Percentiles rank a stretch among this genome's conserved stretches.
Evolutionary conservation across 2,113 vertebrate species (phyloP).

Genomic region (Nothocercus julius): DNA sequence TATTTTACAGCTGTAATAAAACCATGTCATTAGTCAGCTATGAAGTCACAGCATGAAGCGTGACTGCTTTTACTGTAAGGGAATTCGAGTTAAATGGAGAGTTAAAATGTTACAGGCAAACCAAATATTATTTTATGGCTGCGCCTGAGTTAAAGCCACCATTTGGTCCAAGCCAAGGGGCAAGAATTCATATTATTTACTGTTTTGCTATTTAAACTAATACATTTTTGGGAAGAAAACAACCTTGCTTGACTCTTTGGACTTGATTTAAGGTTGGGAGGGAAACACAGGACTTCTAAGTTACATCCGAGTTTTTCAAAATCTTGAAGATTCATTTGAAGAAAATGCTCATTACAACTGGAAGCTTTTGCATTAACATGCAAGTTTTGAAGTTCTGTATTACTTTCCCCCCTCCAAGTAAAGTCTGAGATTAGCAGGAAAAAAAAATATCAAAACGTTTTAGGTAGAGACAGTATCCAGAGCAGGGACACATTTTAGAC

Average conservation of each 20-base stretch:
- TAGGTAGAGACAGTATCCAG: accelerated
- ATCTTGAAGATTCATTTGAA: not conserved
- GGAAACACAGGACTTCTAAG: not conserved
- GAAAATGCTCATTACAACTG: accelerated
- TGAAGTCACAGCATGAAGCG: accelerated
- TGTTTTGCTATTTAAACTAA: accelerated
- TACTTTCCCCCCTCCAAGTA: not conserved
- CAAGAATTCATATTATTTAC: accelerated
- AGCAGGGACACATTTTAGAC: not conserved
- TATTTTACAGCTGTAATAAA: not conserved
- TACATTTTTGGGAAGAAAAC: accelerated
- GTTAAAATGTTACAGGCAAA: accelerated
- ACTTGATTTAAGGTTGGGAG: accelerated
- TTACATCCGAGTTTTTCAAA: not conserved
- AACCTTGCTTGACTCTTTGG: not conserved
- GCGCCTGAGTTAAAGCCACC: accelerated
- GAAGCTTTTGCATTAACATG: not conserved
- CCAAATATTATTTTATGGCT: not conserved
- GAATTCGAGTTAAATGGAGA: not conserved
- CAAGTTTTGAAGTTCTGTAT: not conserved
- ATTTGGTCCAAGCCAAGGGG: not conserved
- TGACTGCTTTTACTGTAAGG: not conserved
- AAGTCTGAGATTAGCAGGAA: not conserved
- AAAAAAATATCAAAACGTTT: accelerated
- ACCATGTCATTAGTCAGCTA: not conserved